Conservation (phyloP, 2,113 vertebrate species). For the Grammomys dolichurus region DNA sequence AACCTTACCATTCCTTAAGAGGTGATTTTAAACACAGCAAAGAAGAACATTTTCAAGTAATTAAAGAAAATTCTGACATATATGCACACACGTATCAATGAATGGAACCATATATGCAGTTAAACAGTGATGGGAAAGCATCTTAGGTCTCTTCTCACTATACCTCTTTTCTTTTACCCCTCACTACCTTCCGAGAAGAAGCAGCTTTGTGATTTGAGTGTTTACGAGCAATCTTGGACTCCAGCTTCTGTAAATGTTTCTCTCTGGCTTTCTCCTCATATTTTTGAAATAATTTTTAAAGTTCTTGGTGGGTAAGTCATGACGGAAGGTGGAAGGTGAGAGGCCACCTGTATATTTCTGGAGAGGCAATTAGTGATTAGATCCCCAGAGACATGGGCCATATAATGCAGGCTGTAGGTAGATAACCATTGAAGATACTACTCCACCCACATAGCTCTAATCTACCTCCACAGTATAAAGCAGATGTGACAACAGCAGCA, state of each 20-base stretch:
- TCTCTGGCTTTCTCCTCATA: slow-evolving; percentile 60
- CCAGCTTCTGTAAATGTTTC: slow-evolving; percentile 75
- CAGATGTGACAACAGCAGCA: slow-evolving; percentile 66
- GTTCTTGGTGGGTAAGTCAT: slow-evolving; percentile 75
- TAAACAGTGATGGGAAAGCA: not conserved
- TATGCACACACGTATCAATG: not conserved
- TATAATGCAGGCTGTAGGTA: slow-evolving; percentile 83
- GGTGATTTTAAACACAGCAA: not conserved
- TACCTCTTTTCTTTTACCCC: slow-evolving; percentile 67
- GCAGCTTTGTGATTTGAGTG: slow-evolving; percentile 67
- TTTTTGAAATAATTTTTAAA: slow-evolving; percentile 77
- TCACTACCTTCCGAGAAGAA: slow-evolving; percentile 28
- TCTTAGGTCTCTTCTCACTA: not conserved
- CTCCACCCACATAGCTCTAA: slow-evolving; percentile 80
- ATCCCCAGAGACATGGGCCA: slow-evolving; percentile 80
- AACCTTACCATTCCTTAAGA: not conserved
- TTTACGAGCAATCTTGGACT: slow-evolving; percentile 62
- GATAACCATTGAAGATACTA: slow-evolving; percentile 81
- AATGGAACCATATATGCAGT: not conserved
- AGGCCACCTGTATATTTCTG: slow-evolving; percentile 83
- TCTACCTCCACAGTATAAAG: slow-evolving; percentile 81
- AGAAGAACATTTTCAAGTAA: not conserved
- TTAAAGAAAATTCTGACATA: not conserved
- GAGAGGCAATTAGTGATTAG: slow-evolving; percentile 84
- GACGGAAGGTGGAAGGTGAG: slow-evolving; percentile 84